These are phyloP conservation scores for Nerophis ophidion DNA, from an alignment of 2,113 vertebrate genomes.

Conservation along the genomic window DNA sequence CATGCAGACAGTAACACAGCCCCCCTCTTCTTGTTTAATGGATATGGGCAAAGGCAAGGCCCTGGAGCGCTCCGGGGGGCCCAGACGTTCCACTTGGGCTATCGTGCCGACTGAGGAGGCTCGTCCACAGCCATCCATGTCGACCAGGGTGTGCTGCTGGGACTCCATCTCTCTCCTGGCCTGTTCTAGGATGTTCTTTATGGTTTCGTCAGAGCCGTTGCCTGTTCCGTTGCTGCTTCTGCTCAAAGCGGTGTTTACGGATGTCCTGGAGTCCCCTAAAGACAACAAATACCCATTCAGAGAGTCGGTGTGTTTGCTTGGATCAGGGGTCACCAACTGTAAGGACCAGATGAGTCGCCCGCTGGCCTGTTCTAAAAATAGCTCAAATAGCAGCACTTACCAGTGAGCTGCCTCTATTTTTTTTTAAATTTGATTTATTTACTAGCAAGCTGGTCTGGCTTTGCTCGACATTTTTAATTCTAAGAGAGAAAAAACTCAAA, in stretches of 20 bases:
- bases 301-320: slow-evolving; percentile 17
- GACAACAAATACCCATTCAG: slow-evolving; percentile 20
- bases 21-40: slow-evolving; percentile 88
- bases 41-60: slow-evolving; percentile 64
- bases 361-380: no score
- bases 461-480: no score
- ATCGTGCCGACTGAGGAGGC: slow-evolving; percentile 38
- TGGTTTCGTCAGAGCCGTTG: slow-evolving; percentile 89
- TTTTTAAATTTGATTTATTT: no score
- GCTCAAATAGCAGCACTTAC: no score
- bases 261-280: slow-evolving; percentile 80
- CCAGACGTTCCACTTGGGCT: slow-evolving; percentile 68
- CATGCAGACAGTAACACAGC: slow-evolving; percentile 51
- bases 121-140: slow-evolving; percentile 78
- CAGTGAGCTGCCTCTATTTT: no score
- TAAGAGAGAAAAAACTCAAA: no score
- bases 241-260: slow-evolving; percentile 47
- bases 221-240: slow-evolving; percentile 61
- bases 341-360: no score
- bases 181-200: slow-evolving; percentile 93
- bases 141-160: slow-evolving; percentile 89
- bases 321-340: no score
- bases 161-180: slow-evolving; percentile 95
- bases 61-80: slow-evolving; percentile 68
- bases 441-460: no score